Evolutionary conservation across 2,888 invertebrate species (phyloP).

Genomic region (Apamea monoglypha): DNA sequence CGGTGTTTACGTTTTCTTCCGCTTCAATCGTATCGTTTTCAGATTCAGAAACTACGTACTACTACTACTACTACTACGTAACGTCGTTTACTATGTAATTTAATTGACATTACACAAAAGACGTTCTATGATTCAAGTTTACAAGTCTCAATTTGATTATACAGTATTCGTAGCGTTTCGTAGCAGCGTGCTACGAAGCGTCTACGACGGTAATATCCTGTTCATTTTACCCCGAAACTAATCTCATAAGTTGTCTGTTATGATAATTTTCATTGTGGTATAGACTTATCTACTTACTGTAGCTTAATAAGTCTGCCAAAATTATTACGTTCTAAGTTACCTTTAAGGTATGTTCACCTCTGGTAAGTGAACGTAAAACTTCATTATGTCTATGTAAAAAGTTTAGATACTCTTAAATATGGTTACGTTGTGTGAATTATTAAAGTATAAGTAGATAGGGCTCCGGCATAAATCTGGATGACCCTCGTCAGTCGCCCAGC

Average conservation of each 20-base stretch:
- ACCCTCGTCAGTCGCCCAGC: constrained; percentile 68
- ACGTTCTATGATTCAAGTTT: not conserved
- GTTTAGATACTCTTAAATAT: constrained; percentile 34
- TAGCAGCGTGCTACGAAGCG: constrained; percentile 42
- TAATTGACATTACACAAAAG: constrained; percentile 6
- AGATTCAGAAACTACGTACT: not conserved
- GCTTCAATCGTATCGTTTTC: constrained; percentile 24
- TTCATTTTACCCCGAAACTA: constrained; percentile 29
- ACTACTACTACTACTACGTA: no score
- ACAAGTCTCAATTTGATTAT: constrained; percentile 2
- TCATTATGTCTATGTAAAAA: constrained; percentile 34
- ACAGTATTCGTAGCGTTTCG: constrained; percentile 48
- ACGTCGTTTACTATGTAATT: no score
- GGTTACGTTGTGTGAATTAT: constrained; percentile 58
- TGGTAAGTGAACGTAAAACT: constrained; percentile 27
- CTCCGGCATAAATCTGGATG: constrained; percentile 65
- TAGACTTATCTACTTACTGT: constrained; percentile 37
- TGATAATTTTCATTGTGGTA: constrained; percentile 34
- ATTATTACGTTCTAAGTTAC: constrained; percentile 12
- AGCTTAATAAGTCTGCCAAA: constrained; percentile 33
- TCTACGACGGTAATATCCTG: constrained; percentile 39
- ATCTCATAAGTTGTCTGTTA: constrained; percentile 37
- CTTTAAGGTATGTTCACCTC: constrained; percentile 23
- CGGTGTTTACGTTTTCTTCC: constrained; percentile 63
- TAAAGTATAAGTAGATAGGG: constrained; percentile 51